Evolutionary conservation across 2,797 vertebrate species (phyloP).

Genomic region (Enteromius paludinosus): DNA sequence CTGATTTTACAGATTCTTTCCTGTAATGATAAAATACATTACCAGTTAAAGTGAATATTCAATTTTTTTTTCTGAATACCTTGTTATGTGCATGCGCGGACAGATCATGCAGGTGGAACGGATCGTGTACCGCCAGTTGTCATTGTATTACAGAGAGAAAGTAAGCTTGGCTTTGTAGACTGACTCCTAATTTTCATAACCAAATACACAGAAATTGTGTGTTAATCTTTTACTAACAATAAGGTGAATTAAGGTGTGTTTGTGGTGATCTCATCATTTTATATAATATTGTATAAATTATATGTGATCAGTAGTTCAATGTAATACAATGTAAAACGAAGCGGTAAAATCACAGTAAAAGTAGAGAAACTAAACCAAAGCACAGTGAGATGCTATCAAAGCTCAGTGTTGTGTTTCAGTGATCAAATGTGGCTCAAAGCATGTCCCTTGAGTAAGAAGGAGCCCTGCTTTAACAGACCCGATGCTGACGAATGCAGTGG

Average conservation of each 20-base stretch:
- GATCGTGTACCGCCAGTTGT: no score
- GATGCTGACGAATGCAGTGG: conserved; percentile 23
- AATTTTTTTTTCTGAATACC: no score
- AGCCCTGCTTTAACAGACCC: conserved; percentile 35
- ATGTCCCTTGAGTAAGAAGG: conserved; percentile 18
- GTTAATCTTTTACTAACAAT: no score
- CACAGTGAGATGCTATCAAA: conserved; percentile 10
- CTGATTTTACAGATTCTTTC: neutral
- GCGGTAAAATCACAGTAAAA: neutral
- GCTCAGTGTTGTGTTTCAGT: conserved; percentile 14
- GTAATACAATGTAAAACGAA: neutral
- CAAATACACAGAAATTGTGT: neutral
- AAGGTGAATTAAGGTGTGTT: no score
- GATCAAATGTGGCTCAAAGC: conserved; percentile 37
- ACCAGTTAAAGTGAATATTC: neutral
- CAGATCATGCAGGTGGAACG: no score
- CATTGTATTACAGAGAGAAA: no score
- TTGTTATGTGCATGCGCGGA: no score
- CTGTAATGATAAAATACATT: neutral
- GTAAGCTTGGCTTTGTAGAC: no score
- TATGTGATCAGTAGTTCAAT: neutral
- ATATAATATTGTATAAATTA: neutral
- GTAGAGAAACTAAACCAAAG: neutral
- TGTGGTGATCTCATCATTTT: neutral
- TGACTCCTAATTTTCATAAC: no score